Base-by-base conservation (phyloP, 2,888 invertebrate genomes). In the Pelosia muscerda region DNA sequence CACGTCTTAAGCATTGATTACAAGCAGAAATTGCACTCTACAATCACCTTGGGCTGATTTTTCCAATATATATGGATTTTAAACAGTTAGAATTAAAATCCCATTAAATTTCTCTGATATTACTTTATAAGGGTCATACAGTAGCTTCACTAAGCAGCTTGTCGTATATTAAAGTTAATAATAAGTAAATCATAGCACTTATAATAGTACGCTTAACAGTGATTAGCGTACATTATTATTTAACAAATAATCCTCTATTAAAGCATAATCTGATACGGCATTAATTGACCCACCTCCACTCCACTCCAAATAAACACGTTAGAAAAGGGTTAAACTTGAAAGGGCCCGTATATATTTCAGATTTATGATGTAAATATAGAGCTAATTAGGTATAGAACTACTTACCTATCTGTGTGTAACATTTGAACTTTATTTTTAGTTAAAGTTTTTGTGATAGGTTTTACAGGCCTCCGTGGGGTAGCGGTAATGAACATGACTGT, bases 211-310 rank as follows among this genome's bases (percentile, higher is more conserved):
- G 11, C 26, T 69, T 65, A 69, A 65, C 65, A 72, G 54, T 63
- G 65, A 77, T 80, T 70, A 71, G 63, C 25, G 73, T 72, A 72
- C 64, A 75, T 79, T 71, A 81, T 75, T 75, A 78, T 79, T 74
- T 68, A 74, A 82, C 66, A 72, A 75, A 73, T 82, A 81, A 81
- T 73, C 72, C 81, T 60, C 68, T 65, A 69, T 65, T 70, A 71
- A 73, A 69, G 60, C 68, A 60, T 80, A 78, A 82, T 77, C 81
- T 76, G 81, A 82, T 82, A 81, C 75, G 69, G 63, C 66, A 58
- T 57, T 72, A 75, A 71, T 68, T 69, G 71, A 75, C 68, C 53
- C 60, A 31, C 72, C 55, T 28, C 25, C 62, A 68, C 31, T 62
- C 70, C 63, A 73, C 76, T 74, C 66, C 71, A 60, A 71, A 60